A percentile compares a stretch with the other conserved stretches of the same genome.
These are phyloP conservation scores for Cybosia mesomella DNA, from an alignment of 2,888 invertebrate species.

Conservation along the genomic window DNA sequence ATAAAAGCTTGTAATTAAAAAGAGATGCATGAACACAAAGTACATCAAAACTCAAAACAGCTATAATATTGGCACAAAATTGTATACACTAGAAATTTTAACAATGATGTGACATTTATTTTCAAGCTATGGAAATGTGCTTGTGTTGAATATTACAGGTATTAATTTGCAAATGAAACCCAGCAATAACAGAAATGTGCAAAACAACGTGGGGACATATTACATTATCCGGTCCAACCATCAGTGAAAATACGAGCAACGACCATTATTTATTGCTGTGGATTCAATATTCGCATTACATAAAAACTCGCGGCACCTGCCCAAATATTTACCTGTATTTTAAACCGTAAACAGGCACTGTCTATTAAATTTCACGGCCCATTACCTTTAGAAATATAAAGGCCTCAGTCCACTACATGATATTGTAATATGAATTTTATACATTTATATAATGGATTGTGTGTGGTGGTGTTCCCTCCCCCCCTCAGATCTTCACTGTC, in stretches of 20 bases:
- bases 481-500: background rate
- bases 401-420: slow-evolving; percentile 23
- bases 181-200: background rate
- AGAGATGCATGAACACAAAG: too few species aligned
- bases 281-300: slow-evolving; percentile 23
- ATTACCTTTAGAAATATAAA: slow-evolving; percentile 39
- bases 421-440: background rate
- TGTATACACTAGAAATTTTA: background rate
- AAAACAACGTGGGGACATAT: background rate
- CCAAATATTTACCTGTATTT: slow-evolving; percentile 26
- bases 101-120: background rate
- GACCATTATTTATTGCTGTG: slow-evolving; percentile 13
- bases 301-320: slow-evolving; percentile 29
- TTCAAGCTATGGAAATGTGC: background rate
- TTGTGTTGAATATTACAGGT: background rate
- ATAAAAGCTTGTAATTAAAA: too few species aligned
- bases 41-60: background rate
- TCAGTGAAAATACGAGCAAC: background rate
- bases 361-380: slow-evolving; percentile 47
- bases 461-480: background rate
- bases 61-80: background rate
- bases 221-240: background rate
- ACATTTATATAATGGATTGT: background rate
- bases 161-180: background rate
- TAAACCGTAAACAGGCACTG: slow-evolving; percentile 25